These are phyloP conservation scores for Protobothrops mucrosquamatus DNA, from an alignment of 2,113 vertebrate genomes.

Conservation along the genomic window DNA sequence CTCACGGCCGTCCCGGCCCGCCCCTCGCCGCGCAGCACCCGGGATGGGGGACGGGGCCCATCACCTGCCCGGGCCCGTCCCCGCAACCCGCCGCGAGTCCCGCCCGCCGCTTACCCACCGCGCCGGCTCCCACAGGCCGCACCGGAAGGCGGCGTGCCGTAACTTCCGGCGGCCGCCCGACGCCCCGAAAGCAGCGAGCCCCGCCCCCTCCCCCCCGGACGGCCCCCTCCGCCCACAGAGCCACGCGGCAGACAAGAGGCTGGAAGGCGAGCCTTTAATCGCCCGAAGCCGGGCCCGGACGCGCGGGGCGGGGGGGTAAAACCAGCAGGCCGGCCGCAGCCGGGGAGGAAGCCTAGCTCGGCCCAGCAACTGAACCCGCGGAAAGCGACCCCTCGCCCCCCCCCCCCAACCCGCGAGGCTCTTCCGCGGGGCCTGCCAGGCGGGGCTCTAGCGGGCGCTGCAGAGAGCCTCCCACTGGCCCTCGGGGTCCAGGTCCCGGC, in stretches of 20 bases:
- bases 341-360: neutral
- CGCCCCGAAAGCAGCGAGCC: no score
- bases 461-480: neutral
- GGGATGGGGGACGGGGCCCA: neutral
- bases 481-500: slow-evolving; percentile 55
- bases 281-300: neutral
- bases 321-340: neutral
- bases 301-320: neutral
- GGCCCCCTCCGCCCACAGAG: neutral
- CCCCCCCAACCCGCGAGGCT: no score
- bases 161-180: neutral
- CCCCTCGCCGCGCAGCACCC: neutral
- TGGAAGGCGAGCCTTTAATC: neutral
- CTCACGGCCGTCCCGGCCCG: no score
- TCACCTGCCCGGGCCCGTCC: neutral
- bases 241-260: neutral
- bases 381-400: no score
- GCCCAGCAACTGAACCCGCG: neutral
- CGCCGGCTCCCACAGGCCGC: neutral
- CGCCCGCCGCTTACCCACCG: neutral
- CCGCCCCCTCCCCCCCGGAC: no score
- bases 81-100: no score
- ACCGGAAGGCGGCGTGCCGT: neutral
- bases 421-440: neutral
- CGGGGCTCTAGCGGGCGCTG: neutral